Conservation (phyloP, 2,113 vertebrate genomes). For the Poeciliopsis retropinna region DNA sequence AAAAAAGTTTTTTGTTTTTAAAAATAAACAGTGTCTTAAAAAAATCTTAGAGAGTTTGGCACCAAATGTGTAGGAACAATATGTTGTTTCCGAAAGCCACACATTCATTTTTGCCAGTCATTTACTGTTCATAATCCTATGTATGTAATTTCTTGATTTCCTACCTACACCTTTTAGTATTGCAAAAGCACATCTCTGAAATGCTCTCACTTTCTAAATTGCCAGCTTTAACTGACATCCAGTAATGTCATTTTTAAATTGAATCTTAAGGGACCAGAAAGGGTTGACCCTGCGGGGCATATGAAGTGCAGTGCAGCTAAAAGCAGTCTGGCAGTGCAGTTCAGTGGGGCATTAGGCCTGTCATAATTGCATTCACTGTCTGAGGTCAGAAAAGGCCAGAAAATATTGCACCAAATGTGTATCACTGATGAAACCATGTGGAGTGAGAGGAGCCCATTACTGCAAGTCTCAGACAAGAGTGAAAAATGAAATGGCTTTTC, state of each 20-base stretch:
- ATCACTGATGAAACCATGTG: slow-evolving; percentile 57
- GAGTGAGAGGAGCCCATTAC: slow-evolving; percentile 68
- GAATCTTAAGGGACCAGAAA: slow-evolving; percentile 24
- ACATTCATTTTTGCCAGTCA: slow-evolving; percentile 44
- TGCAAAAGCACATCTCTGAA: background rate
- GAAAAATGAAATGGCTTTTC: slow-evolving; percentile 72
- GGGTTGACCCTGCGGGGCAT: slow-evolving; percentile 16
- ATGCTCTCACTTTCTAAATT: background rate
- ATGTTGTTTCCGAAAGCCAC: slow-evolving; percentile 33
- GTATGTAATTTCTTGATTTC: slow-evolving; percentile 27
- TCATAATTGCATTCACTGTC: slow-evolving; percentile 70
- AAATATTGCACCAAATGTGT: slow-evolving; percentile 55
- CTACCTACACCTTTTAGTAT: slow-evolving; percentile 23
- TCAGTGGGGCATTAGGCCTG: slow-evolving; percentile 57
- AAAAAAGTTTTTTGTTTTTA: background rate
- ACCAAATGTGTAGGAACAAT: background rate
- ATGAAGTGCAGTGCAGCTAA: slow-evolving; percentile 32
- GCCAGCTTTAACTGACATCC: slow-evolving; percentile 25
- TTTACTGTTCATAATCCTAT: slow-evolving; percentile 22
- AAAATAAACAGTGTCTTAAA: background rate
- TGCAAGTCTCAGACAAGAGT: slow-evolving; percentile 59
- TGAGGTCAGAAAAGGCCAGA: slow-evolving; percentile 64
- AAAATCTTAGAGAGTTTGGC: background rate
- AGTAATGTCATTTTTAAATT: slow-evolving; percentile 55
- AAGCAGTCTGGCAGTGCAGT: slow-evolving; percentile 45